Conservation (phyloP, 2,113 vertebrate species). For the Aegithalos caudatus region DNA sequence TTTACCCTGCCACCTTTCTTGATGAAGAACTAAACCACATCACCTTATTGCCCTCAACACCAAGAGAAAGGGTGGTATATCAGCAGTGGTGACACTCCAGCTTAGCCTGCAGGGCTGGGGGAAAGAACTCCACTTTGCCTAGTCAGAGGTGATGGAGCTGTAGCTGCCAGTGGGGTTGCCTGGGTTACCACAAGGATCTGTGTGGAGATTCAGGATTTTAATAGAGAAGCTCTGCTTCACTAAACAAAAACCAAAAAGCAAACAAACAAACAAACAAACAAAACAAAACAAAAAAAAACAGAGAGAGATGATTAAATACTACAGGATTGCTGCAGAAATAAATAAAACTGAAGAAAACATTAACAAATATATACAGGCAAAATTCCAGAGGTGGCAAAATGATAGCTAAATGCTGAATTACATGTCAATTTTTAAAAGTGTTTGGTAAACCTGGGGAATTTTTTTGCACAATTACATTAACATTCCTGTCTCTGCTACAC, state of each 20-base stretch:
- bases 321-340: background rate
- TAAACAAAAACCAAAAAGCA: too few relatives aligned
- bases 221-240: background rate
- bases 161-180: background rate
- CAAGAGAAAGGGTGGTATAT: background rate
- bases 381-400: background rate
- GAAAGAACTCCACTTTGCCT: background rate
- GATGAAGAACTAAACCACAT: background rate
- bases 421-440: background rate
- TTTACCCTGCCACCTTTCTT: background rate
- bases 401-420: background rate
- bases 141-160: background rate
- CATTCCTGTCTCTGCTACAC: background rate
- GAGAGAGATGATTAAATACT: background rate
- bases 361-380: background rate
- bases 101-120: background rate
- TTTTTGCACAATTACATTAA: background rate
- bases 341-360: background rate
- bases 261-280: too few relatives aligned
- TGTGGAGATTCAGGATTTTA: background rate
- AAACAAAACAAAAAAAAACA: too few relatives aligned
- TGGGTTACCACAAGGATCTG: background rate
- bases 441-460: background rate
- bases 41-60: background rate
- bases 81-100: background rate